These are phyloP conservation scores for Athene cunicularia DNA, from an alignment of 2,113 vertebrate species.

Conservation along the genomic window DNA sequence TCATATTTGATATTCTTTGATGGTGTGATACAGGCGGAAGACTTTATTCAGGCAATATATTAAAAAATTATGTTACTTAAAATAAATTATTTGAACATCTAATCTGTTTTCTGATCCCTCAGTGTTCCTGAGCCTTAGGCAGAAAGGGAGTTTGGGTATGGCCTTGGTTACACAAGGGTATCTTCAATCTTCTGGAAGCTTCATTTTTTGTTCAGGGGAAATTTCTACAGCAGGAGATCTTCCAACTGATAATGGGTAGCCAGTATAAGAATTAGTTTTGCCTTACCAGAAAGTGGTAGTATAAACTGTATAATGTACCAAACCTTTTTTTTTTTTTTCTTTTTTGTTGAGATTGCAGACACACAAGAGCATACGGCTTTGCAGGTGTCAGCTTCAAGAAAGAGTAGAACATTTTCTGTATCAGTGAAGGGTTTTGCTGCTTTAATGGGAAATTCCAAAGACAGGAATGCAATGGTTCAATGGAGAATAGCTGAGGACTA, in stretches of 20 bases:
- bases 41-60: neutral
- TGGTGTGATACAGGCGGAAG: neutral
- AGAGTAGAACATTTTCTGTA: neutral
- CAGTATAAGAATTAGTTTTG: neutral
- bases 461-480: neutral
- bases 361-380: rapidly evolving
- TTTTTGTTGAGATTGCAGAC: neutral
- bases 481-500: neutral
- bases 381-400: neutral
- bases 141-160: neutral
- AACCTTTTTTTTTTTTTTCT: neutral
- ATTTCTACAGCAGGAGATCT: neutral
- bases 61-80: neutral
- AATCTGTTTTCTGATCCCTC: neutral
- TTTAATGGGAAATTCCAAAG: neutral
- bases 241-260: neutral
- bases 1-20: constrained; percentile 17
- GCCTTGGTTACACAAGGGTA: neutral
- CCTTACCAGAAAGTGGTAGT: neutral
- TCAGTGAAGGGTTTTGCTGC: rapidly evolving
- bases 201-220: neutral
- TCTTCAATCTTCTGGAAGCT: neutral
- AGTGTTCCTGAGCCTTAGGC: neutral
- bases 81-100: neutral
- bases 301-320: neutral